These are phyloP conservation scores for Caenorhabditis remanei DNA, from an alignment of 1,140 invertebrate genomes.

Conservation along the genomic window DNA sequence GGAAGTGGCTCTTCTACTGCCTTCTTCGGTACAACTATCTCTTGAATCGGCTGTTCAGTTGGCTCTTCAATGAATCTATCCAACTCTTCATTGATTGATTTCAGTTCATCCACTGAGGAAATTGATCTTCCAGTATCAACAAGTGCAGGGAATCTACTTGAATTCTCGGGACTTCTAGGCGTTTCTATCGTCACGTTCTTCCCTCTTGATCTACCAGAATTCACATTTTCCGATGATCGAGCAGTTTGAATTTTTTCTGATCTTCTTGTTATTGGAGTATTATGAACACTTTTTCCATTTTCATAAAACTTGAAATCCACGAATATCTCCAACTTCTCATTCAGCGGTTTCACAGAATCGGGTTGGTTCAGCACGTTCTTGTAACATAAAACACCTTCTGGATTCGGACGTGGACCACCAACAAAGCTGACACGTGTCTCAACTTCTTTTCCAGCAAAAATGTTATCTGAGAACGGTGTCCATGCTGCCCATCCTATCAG, in stretches of 20 bases:
- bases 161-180: neutral
- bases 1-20: slow-evolving; percentile 33
- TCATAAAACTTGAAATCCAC: slow-evolving; percentile 45
- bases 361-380: slow-evolving; percentile 56
- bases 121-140: slow-evolving; percentile 36
- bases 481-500: slow-evolving; percentile 59
- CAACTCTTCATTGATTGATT: slow-evolving; percentile 39
- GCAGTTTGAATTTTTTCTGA: neutral
- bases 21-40: neutral
- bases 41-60: slow-evolving; percentile 23
- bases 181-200: neutral
- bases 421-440: slow-evolving; percentile 48
- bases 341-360: slow-evolving; percentile 7
- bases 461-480: slow-evolving; percentile 37
- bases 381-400: slow-evolving; percentile 57
- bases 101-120: slow-evolving; percentile 29
- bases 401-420: slow-evolving; percentile 60
- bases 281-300: slow-evolving; percentile 46
- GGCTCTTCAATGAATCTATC: slow-evolving; percentile 41
- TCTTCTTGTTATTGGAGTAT: slow-evolving; percentile 35
- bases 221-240: neutral
- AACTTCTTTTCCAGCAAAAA: slow-evolving; percentile 17
- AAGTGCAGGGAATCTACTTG: slow-evolving; percentile 29
- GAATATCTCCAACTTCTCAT: slow-evolving; percentile 24
- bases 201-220: neutral